These are phyloP conservation scores for Zygothrica quintamaculata DNA, from an alignment of 2,888 invertebrate species.

Conservation along the genomic window DNA sequence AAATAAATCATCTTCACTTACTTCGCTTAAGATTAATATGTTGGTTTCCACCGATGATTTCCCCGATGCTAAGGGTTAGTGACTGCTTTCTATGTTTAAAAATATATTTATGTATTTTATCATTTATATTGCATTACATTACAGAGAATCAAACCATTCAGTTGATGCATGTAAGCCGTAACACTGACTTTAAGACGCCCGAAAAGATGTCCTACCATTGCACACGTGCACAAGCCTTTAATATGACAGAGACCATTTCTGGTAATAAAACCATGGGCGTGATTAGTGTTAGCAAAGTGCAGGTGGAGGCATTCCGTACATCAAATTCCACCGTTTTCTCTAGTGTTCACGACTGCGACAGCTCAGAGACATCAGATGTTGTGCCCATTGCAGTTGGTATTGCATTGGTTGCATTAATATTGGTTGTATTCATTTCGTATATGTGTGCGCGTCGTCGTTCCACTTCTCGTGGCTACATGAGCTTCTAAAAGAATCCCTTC, in stretches of 20 bases:
- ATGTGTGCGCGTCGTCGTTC: constrained; percentile 94
- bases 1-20: constrained; percentile 80
- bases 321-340: constrained; percentile 87
- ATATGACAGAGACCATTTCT: constrained; percentile 84
- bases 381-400: constrained; percentile 99
- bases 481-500: constrained; percentile 55
- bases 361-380: constrained; percentile 91
- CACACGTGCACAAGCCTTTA: constrained; percentile 86
- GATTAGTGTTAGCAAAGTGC: constrained; percentile 87
- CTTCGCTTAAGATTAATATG: constrained; percentile 74
- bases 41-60: constrained; percentile 79
- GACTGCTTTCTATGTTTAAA: too few species aligned
- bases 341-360: constrained; percentile 90
- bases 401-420: constrained; percentile 89
- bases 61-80: constrained; percentile 82
- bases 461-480: constrained; percentile 91
- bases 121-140: constrained; percentile 24
- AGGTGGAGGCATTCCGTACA: constrained; percentile 90
- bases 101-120: too few species aligned
- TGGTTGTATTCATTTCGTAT: constrained; percentile 96
- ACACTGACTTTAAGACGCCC: constrained; percentile 86
- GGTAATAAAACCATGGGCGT: constrained; percentile 82
- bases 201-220: constrained; percentile 90
- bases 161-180: constrained; percentile 84
- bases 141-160: constrained; percentile 83